Evolutionary conservation across 1,140 invertebrate species (phyloP), one percentile per base, ranked within the genome.

Genomic region (Aphelenchoides besseyi): DNA sequence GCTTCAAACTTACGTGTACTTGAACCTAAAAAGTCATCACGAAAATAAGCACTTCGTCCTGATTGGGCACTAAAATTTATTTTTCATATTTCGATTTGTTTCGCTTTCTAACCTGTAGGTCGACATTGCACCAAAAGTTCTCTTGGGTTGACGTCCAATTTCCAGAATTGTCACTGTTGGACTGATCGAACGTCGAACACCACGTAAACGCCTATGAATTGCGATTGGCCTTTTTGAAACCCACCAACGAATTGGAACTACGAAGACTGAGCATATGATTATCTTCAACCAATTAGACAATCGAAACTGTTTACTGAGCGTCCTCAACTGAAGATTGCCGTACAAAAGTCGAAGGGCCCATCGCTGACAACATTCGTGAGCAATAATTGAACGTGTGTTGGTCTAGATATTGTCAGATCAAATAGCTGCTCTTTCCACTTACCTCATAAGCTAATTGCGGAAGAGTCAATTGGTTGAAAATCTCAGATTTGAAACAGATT

Each of bases 291-390:
- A 81, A 30, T 71, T 68, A 1, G 80, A 77, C 52, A 81, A 26
- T 3, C 52, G 52, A 71, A 70, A 0, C 5, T 26, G 2, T 68
- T 53, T 64, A 5, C 48, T 23, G 30, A 77, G 26, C 33, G 26
- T 37, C 32, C 68, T 3, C 57, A 74, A 26, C 26, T 80, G 76
- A 32, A 82, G 67, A 61, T 78, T 74, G 0, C 79, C 78, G 68
- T 82, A 79, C 5, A 82, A 71, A n/a, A 81, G 72, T 26, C 79
- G 74, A 52, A 74, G 74, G 37, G 79, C 73, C 78, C 79, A 82
- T 30, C 76, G 70, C 63, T 82, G 80, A 54, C 78, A 82, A 48
- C 79, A 83, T 52, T 82, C 80, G 33, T 82, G 80, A 3, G 81
- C 74, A 61, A 82, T 72, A 55, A 82, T 71, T 2, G 35, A 48